Conservation (phyloP, 2,113 vertebrate species). For the Cairina moschata region DNA sequence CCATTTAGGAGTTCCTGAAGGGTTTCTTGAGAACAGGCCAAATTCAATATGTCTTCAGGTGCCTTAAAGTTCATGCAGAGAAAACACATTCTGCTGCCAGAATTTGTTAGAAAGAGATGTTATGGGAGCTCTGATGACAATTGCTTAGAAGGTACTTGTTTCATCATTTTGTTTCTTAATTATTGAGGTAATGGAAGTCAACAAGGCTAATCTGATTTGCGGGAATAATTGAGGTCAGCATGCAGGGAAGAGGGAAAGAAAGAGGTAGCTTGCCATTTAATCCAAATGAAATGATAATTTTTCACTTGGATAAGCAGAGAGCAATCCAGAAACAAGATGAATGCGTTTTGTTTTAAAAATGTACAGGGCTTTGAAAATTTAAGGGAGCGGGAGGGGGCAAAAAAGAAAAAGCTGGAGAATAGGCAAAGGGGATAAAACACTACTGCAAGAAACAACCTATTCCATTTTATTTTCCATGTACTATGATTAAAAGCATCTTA, state of each 20-base stretch:
- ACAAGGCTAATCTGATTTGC: conserved; percentile 75
- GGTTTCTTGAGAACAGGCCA: conserved; percentile 2
- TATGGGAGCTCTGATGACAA: conserved; percentile 7
- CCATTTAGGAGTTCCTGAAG: not conserved
- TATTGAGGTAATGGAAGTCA: conserved; percentile 67
- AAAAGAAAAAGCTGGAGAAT: not conserved
- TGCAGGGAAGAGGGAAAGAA: conserved; percentile 39
- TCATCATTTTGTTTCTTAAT: conserved; percentile 55
- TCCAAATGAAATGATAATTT: conserved; percentile 62
- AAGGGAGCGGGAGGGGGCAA: not conserved
- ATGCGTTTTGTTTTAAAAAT: conserved; percentile 12
- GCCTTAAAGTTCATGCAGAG: conserved; percentile 42
- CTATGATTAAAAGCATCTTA: conserved; percentile 51
- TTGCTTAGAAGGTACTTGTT: conserved; percentile 13
- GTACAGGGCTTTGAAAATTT: conserved; percentile 13
- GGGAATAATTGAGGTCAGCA: conserved; percentile 75
- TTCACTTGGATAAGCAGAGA: conserved; percentile 34
- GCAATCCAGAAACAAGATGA: conserved; percentile 29
- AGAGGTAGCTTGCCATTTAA: conserved; percentile 21
- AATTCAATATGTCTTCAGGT: conserved; percentile 39
- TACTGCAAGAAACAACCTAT: conserved; percentile 12
- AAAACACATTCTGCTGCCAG: conserved; percentile 16
- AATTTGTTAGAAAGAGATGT: not conserved
- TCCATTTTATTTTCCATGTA: not conserved
- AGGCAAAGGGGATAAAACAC: not conserved